phyloP scores from a whole-genome alignment of 2,113 vertebrate genomes.

The Orthonyx spaldingii region DNA sequence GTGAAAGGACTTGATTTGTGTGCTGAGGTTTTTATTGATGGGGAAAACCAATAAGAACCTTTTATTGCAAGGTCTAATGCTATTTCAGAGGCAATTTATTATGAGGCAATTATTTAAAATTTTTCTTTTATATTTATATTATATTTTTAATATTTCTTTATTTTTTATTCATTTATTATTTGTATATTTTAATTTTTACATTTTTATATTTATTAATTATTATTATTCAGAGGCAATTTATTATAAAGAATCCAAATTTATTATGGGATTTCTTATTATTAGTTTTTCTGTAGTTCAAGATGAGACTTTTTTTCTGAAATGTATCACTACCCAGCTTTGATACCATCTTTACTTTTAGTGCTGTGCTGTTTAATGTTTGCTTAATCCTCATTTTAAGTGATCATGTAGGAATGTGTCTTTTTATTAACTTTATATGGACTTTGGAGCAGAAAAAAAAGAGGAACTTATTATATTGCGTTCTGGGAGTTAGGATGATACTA shows the following conservation, averaged over 20 bases:
- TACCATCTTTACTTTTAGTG: background rate
- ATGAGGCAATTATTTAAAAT: too few relatives aligned
- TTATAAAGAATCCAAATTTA: too few relatives aligned
- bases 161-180: too few relatives aligned
- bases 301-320: background rate
- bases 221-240: background rate
- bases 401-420: background rate
- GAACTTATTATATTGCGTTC: background rate
- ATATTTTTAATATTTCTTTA: too few relatives aligned
- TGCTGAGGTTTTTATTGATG: background rate
- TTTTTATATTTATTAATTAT: too few relatives aligned
- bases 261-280: too few relatives aligned
- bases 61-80: background rate
- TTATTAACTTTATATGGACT: background rate
- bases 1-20: background rate
- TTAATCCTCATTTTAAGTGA: slow-evolving; percentile 15
- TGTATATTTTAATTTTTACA: too few relatives aligned
- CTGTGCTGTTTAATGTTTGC: background rate
- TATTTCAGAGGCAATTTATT: background rate
- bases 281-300: background rate
- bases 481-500: background rate
- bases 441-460: background rate
- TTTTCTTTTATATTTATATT: too few relatives aligned
- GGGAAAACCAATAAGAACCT: background rate
- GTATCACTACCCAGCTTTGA: background rate